Evolutionary conservation across 2,113 vertebrate genomes (phyloP), one percentile per base, ranked within the genome.

Genomic region (Dipodomys stephensi): DNA sequence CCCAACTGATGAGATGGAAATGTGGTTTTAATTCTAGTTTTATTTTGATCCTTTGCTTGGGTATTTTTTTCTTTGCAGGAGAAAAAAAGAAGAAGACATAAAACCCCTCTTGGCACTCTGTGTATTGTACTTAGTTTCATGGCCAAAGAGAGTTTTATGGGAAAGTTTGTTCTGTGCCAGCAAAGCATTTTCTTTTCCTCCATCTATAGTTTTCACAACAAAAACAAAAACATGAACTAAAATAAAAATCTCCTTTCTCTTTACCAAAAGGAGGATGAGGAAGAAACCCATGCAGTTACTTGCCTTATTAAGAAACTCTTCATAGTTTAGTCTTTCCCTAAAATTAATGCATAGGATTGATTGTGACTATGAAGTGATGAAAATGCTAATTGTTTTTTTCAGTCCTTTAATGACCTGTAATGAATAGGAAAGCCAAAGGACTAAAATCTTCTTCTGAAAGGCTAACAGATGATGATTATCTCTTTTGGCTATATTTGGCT

Each of bases 141-240:
- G 72, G 93, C 95, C 96, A 94, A 95, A 93, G 78, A 93, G 87
- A 94, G 46, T 88, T 96, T 95, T 95, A 90, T 96, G 95, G 79
- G 93, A 97, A 97, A 96, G 62, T 96, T 78, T 78, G 71, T 78
- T 67, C 32, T 92, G 79, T 86, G 93, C 92, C 90, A 96, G 73
- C 76, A 83, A 96, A 90, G 19, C 39, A 65, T 96, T 94, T 97
- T 96, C 76, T 88, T 89, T 95, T 93, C 91, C 84, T 88, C 76
- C 30, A 35, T 97, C 87, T 83, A 65, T 82, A 57, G 83, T 91
- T 95, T 95, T 77, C 76, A 96, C 96, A 97, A 95, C 77, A 95
- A 96, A 96, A 92, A 94, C 80, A 76, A 96, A 92, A 95, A 62
- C 39, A 91, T 91, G 93, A 81, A 91, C 39, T 91, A 82, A 94